Evolutionary conservation across 2,888 invertebrate genomes (phyloP), one percentile per base, ranked within the genome.

Genomic region (Plemyria rubiginata): DNA sequence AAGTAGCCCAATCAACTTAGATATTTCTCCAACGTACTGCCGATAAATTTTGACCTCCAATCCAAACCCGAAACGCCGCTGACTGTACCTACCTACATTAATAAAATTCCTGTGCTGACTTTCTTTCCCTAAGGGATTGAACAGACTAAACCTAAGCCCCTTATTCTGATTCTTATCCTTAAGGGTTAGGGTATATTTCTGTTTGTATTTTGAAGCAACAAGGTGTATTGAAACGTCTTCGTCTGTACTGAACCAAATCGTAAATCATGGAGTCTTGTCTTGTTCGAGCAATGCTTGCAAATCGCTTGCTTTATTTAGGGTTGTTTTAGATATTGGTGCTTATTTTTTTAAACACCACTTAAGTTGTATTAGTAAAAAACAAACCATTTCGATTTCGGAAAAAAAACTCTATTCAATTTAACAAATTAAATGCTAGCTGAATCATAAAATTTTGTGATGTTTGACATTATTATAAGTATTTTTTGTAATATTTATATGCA

Each of bases 101-200:
- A 71, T 73, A 71, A 70, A 72, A 72, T 65, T 71, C 70, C 65
- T 65, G 60, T 69, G 70, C 67, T 65, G 68, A 68, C 70, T 70
- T 72, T 73, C 57, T 54, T 59, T 51, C 58, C 65, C 66, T 62
- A 49, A 63, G 64, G 73, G 68, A 68, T 53, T 40, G n/a, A 40
- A 41, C 57, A 51, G 46, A 28, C 65, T 62, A 50, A 70, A 49
- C 45, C 38, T 28, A 38, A 55, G 38, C 15, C 28, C 32, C 22
- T 43, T 8, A 29, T 50, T 67, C 61, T 66, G 52, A 54, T 54
- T 58, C 61, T 58, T 68, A 70, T 53, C 7, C 0, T n/a, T 11
- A n/a, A 0, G 12, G 16, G 7, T 46, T 58, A 62, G 53, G 54
- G 54, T 22, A 15, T 28, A 22, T 32, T 60, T 55, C 63, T 22